Conservation (phyloP, 2,797 vertebrate species). For the Protosalanx chinensis region DNA sequence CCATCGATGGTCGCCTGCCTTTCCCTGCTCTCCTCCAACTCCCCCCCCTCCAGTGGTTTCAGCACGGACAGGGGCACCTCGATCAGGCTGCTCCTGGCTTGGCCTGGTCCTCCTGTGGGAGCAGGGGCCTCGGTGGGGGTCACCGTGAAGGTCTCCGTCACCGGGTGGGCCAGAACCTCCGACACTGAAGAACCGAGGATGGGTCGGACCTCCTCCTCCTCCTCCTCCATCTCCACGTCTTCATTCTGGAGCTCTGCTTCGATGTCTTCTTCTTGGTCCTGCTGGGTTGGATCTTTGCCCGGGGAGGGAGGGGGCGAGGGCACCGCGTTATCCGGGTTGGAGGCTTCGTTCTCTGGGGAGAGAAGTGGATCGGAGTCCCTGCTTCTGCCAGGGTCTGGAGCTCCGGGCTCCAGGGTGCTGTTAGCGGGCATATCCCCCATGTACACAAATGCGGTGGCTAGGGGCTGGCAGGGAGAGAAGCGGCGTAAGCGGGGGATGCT, state of each 20-base stretch:
- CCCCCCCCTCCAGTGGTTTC: slow-evolving; percentile 78
- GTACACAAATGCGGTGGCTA: slow-evolving; percentile 85
- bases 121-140: slow-evolving; percentile 80
- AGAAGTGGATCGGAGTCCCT: slow-evolving; percentile 46
- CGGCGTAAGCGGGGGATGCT: slow-evolving; percentile 91
- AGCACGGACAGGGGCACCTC: slow-evolving; percentile 90
- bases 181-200: slow-evolving; percentile 78
- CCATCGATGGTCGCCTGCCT: slow-evolving; percentile 72
- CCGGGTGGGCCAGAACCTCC: slow-evolving; percentile 84
- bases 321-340: slow-evolving; percentile 29
- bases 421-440: slow-evolving; percentile 79
- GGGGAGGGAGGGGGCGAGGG: slow-evolving; percentile 40
- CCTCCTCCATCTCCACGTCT: slow-evolving; percentile 26
- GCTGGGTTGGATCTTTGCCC: slow-evolving; percentile 50
- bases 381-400: slow-evolving; percentile 51
- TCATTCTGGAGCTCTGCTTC: slow-evolving; percentile 50
- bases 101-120: slow-evolving; percentile 46
- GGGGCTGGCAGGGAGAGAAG: slow-evolving; percentile 91
- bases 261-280: slow-evolving; percentile 48
- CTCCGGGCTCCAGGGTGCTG: slow-evolving; percentile 51
- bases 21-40: slow-evolving; percentile 68
- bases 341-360: slow-evolving; percentile 48
- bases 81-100: slow-evolving; percentile 81
- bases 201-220: slow-evolving; percentile 68
- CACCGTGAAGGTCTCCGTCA: slow-evolving; percentile 83